These are phyloP conservation scores for Tragelaphus buxtoni DNA, from an alignment of 2,113 vertebrate genomes.

Conservation along the genomic window DNA sequence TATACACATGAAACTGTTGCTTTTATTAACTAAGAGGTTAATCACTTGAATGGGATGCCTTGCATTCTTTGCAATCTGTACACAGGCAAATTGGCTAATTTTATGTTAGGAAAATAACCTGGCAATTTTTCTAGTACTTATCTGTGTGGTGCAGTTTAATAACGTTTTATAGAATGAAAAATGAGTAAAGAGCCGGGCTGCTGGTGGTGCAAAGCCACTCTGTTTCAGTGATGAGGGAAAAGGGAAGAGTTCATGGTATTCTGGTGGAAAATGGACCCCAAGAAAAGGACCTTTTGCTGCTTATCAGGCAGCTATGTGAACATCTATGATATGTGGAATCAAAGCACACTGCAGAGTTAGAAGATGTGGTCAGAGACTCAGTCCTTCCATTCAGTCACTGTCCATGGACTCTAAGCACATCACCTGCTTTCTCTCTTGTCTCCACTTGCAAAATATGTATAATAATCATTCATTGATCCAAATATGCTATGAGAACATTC, in stretches of 20 bases:
- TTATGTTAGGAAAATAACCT: slow-evolving; percentile 79
- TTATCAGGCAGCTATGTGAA: not conserved
- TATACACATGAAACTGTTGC: slow-evolving; percentile 80
- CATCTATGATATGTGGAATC: not conserved
- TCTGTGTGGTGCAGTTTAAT: slow-evolving; percentile 81
- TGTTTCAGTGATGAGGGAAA: not conserved
- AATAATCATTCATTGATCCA: not conserved
- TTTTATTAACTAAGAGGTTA: slow-evolving; percentile 87
- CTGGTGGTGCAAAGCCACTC: slow-evolving; percentile 52
- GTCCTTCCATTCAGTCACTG: not conserved
- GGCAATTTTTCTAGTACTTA: slow-evolving; percentile 82
- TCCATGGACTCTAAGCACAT: not conserved
- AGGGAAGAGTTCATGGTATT: not conserved
- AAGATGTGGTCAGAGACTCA: not conserved
- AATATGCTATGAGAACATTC: not conserved
- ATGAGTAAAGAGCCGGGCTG: slow-evolving; percentile 71
- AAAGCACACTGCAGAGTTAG: not conserved
- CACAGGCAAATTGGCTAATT: slow-evolving; percentile 83
- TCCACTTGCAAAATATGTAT: not conserved
- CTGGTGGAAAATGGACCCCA: not conserved
- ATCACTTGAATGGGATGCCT: slow-evolving; percentile 84
- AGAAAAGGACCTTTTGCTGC: not conserved
- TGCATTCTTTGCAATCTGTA: slow-evolving; percentile 79
- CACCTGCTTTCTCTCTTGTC: not conserved
- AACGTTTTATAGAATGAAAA: slow-evolving; percentile 76